phyloP scores from a whole-genome alignment of 2,797 vertebrate genomes.

The Microctenopoma stevenorrisi region DNA sequence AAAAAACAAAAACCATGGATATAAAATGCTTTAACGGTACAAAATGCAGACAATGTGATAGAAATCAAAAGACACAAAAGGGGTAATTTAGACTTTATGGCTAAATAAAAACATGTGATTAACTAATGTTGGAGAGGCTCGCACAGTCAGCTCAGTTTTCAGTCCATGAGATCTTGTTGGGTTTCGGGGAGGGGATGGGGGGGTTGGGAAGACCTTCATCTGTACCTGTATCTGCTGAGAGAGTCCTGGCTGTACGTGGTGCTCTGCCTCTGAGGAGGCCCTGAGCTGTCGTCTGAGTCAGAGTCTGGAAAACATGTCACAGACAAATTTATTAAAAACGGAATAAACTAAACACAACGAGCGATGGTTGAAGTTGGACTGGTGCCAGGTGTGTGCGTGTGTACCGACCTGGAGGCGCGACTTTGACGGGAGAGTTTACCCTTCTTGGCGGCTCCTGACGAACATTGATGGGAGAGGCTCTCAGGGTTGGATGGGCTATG shows the following conservation, averaged over 20 bases:
- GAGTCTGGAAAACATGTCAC: slow-evolving; percentile 67
- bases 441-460: slow-evolving; percentile 71
- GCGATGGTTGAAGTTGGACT: too few relatives aligned
- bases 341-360: too few relatives aligned
- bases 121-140: slow-evolving; percentile 20
- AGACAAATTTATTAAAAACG: not conserved
- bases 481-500: slow-evolving; percentile 58
- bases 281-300: slow-evolving; percentile 76
- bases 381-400: slow-evolving; percentile 12
- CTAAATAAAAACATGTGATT: slow-evolving; percentile 40
- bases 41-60: slow-evolving; percentile 48
- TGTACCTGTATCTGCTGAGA: slow-evolving; percentile 88
- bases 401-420: slow-evolving; percentile 73
- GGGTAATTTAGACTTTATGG: slow-evolving; percentile 17
- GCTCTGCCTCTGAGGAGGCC: slow-evolving; percentile 75
- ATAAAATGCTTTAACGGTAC: slow-evolving; percentile 36
- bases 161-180: slow-evolving; percentile 58
- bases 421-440: slow-evolving; percentile 77
- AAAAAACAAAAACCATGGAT: slow-evolving; percentile 43
- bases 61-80: slow-evolving; percentile 38
- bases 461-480: slow-evolving; percentile 66
- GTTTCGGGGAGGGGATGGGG: slow-evolving; percentile 47
- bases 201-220: slow-evolving; percentile 73
- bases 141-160: slow-evolving; percentile 62
- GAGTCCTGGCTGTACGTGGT: slow-evolving; percentile 79